phyloP scores from a whole-genome alignment of 1,140 invertebrate genomes.

The Procambarus clarkii region DNA sequence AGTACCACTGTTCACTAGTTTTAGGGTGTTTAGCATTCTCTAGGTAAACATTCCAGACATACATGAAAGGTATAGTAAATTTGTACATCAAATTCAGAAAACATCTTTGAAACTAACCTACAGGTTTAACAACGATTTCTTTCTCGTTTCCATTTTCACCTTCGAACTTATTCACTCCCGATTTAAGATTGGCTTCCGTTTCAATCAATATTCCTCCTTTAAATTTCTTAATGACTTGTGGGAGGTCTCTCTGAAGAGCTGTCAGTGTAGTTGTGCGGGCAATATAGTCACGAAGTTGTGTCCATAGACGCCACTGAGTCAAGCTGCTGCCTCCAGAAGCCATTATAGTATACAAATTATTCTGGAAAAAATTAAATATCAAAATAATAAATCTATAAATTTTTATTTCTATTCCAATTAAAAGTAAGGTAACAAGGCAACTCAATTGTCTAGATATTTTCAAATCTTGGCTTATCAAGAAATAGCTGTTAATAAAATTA shows the following conservation, averaged over 20 bases:
- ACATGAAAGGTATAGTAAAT: too few species aligned
- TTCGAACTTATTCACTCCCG: not conserved
- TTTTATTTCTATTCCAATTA: too few species aligned
- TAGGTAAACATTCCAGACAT: not conserved
- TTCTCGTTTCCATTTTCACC: slow-evolving; percentile 4
- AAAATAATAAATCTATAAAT: too few species aligned
- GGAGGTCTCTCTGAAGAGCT: slow-evolving; percentile 3
- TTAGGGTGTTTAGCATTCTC: not conserved
- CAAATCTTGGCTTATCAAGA: too few species aligned
- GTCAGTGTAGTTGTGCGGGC: not conserved
- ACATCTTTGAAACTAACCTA: not conserved
- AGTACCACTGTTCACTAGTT: too few species aligned
- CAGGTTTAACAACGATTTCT: not conserved
- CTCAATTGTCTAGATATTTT: too few species aligned
- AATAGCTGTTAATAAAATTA: too few species aligned
- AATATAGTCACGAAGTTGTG: slow-evolving; percentile 15
- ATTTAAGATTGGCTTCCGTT: not conserved
- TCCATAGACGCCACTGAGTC: slow-evolving; percentile 1
- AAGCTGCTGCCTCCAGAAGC: slow-evolving; percentile 26
- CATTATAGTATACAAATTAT: not conserved
- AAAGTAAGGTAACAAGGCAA: too few species aligned
- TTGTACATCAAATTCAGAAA: not conserved
- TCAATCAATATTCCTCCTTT: not conserved
- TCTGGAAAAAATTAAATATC: too few species aligned
- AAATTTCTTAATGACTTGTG: not conserved